A percentile compares a stretch with the other conserved stretches of the same genome.
phyloP scores from a whole-genome alignment of 2,113 vertebrate species.

The Coregonus clupeaformis region DNA sequence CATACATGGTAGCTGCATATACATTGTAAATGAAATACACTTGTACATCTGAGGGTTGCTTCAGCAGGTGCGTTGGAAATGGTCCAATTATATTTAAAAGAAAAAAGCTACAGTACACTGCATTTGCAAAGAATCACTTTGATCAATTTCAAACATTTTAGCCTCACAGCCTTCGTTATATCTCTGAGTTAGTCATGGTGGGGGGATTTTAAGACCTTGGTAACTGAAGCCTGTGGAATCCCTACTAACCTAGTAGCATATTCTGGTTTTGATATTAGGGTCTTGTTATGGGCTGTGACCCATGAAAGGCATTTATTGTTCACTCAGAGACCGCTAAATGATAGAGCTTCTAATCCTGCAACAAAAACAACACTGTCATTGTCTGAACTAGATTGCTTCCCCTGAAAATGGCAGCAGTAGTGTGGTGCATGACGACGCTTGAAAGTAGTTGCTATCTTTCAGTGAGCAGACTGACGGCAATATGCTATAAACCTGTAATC shows the following conservation, averaged over 20 bases:
- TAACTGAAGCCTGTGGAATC: background rate
- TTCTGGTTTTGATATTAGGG: background rate
- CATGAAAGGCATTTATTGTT: slow-evolving; percentile 12
- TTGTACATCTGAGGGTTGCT: too few relatives aligned
- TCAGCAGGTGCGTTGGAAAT: too few relatives aligned
- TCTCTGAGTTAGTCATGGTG: background rate
- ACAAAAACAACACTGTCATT: slow-evolving; percentile 17
- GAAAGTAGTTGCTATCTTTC: background rate
- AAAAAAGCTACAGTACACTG: too few relatives aligned
- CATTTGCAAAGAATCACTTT: too few relatives aligned
- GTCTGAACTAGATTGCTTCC: slow-evolving; percentile 12
- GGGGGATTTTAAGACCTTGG: background rate
- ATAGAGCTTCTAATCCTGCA: slow-evolving; percentile 1
- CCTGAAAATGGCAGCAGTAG: background rate
- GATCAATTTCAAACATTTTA: too few relatives aligned
- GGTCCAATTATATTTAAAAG: too few relatives aligned
- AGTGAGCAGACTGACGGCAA: background rate
- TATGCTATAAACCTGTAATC: background rate
- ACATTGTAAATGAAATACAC: too few relatives aligned
- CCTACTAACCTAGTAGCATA: background rate
- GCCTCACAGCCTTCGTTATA: too few relatives aligned
- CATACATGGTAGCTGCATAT: too few relatives aligned
- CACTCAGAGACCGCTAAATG: background rate
- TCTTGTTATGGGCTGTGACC: background rate
- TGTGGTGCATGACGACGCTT: background rate